phyloP scores from a whole-genome alignment of 1,140 invertebrate genomes.

The Zaprionus capensis region DNA sequence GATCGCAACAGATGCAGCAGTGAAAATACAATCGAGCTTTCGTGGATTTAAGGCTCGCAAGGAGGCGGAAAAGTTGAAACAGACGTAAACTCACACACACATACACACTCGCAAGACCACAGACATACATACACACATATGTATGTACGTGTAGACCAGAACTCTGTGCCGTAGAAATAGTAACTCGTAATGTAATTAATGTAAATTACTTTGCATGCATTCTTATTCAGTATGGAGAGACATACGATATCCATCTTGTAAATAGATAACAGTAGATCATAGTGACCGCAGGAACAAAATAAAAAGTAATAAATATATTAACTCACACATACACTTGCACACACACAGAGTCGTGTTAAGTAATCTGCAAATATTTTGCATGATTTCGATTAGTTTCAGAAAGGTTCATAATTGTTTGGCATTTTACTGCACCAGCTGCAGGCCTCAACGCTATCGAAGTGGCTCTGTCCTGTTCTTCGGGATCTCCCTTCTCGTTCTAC shows the following conservation, averaged over 20 bases:
- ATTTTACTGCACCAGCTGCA: not conserved
- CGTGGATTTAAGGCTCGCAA: slow-evolving; percentile 86
- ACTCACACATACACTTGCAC: not conserved
- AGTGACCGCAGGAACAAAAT: slow-evolving; percentile 43
- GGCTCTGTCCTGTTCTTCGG: not conserved
- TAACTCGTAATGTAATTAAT: slow-evolving; percentile 25
- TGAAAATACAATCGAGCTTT: slow-evolving; percentile 87
- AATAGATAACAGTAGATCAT: slow-evolving; percentile 47
- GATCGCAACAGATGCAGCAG: slow-evolving; percentile 85
- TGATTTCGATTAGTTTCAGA: not conserved
- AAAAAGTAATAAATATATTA: slow-evolving; percentile 15
- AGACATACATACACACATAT: not conserved
- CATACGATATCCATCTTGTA: slow-evolving; percentile 43
- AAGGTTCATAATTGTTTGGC: not conserved
- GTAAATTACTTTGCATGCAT: slow-evolving; percentile 38
- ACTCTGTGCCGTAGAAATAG: slow-evolving; percentile 4
- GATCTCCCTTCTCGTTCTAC: not conserved
- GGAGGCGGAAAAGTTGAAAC: slow-evolving; percentile 76
- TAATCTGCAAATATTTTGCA: not conserved
- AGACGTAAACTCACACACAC: slow-evolving; percentile 40
- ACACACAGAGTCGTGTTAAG: slow-evolving; percentile 14
- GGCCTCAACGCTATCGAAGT: not conserved
- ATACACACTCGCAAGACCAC: not conserved
- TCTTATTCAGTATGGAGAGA: slow-evolving; percentile 20
- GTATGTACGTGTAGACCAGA: not conserved